Evolutionary conservation across 2,797 vertebrate genomes (phyloP), one percentile per base, ranked within the genome.

Genomic region (Sardinella longiceps): DNA sequence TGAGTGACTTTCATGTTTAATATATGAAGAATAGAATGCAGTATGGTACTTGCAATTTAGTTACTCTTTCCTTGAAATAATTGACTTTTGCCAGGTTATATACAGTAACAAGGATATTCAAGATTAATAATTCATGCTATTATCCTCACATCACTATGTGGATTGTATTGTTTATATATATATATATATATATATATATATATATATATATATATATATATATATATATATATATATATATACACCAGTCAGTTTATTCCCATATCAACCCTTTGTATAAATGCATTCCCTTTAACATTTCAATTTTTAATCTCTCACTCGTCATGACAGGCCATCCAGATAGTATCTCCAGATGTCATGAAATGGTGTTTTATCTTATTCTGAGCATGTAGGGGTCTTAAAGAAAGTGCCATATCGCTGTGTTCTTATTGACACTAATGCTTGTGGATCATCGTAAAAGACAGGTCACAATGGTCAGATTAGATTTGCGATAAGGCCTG

Each of bases 361-460:
- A 74, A 74, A 20, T 11, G 11, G 60, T 25, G 28, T 30, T 30
- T 66, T 66, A 33, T 66, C 28, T 14, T 33, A 66, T 25, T 66
- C 3, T 3, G 15, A 30, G 28, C 12, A 30, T 30, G 2, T 11
- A 15, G 5, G 60, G 12, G 28, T 33, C 3, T 66, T 2, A 66
- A 33, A 33, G 11, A 1, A 66, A 14, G 25, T 15, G 28, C 60
- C 3, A 2, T 20, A 66, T 66, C 25, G 28, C 60, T 66, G 11
- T 30, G 25, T 66, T 11, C 33, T 74, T 74, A 74, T 74, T 74
- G 66, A 74, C 66, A 74, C 18, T 74, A 74, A 74, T 74, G 7
- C 66, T 39, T 5, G 7, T 39, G 66, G 18, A 39, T 74, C 5
- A 37, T 5, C 23, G 66, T 74, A 74, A 39, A 74, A 74, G 66